These are phyloP conservation scores for Elanoides forficatus DNA, from an alignment of 2,113 vertebrate genomes.

Conservation along the genomic window DNA sequence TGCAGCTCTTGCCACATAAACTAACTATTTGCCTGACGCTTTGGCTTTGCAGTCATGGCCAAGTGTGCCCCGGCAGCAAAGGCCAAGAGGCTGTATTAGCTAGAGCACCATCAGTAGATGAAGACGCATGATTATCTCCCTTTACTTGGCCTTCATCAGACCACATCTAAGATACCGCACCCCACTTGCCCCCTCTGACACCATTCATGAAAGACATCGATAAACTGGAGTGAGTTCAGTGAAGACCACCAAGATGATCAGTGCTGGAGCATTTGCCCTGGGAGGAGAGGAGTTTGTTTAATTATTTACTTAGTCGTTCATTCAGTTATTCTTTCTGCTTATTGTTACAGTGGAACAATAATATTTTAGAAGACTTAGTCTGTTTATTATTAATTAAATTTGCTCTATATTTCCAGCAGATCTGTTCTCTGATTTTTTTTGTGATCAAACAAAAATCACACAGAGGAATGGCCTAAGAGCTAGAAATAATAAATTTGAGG, in stretches of 20 bases:
- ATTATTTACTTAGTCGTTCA: neutral
- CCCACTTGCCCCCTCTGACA: neutral
- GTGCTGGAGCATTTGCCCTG: neutral
- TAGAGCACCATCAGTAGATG: neutral
- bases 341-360: neutral
- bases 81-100: neutral
- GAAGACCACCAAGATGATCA: neutral
- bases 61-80: neutral
- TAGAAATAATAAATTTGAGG: conserved; percentile 15
- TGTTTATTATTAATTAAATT: conserved; percentile 14
- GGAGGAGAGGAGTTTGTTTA: neutral
- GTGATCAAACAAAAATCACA: neutral
- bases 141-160: neutral
- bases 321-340: neutral
- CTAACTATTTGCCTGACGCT: neutral
- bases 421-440: conserved; percentile 11
- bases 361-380: neutral
- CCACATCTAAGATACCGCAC: neutral
- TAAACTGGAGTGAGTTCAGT: neutral
- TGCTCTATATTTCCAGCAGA: neutral
- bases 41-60: neutral
- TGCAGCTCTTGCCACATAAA: neutral
- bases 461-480: neutral
- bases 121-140: neutral
- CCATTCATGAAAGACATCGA: neutral